phyloP scores from a whole-genome alignment of 2,888 invertebrate genomes.

The Electrophaes corylata region DNA sequence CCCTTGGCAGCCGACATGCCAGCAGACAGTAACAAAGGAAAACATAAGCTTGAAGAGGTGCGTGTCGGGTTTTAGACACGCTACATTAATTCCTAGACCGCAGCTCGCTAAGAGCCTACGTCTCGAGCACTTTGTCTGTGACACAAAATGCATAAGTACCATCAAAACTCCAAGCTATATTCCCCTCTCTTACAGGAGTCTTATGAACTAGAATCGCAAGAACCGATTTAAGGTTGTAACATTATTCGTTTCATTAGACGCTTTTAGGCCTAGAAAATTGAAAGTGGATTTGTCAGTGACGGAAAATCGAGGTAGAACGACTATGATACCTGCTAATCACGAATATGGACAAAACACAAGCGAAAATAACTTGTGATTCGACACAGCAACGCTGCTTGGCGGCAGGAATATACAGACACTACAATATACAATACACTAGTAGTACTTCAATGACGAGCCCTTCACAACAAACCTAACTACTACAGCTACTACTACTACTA shows the following conservation, averaged over 20 bases:
- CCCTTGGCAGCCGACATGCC: slow-evolving; percentile 37
- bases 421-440: too few species aligned
- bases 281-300: slow-evolving; percentile 56
- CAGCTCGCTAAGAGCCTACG: slow-evolving; percentile 68
- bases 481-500: too few species aligned
- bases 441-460: too few species aligned
- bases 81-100: slow-evolving; percentile 79
- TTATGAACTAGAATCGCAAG: slow-evolving; percentile 7
- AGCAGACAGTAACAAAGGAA: slow-evolving; percentile 58
- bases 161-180: not conserved
- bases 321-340: not conserved
- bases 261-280: slow-evolving; percentile 56
- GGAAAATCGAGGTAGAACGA: slow-evolving; percentile 21
- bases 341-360: too few species aligned
- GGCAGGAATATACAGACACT: too few species aligned
- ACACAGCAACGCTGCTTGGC: too few species aligned
- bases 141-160: slow-evolving; percentile 39
- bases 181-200: not conserved
- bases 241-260: slow-evolving; percentile 46
- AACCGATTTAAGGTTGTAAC: slow-evolving; percentile 35
- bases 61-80: slow-evolving; percentile 73
- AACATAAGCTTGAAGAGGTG: slow-evolving; percentile 56
- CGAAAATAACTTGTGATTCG: too few species aligned
- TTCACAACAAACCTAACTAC: too few species aligned
- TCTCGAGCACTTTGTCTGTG: slow-evolving; percentile 60